Evolutionary conservation across 1,140 invertebrate genomes (phyloP).

Genomic region (Eumaeus atala): DNA sequence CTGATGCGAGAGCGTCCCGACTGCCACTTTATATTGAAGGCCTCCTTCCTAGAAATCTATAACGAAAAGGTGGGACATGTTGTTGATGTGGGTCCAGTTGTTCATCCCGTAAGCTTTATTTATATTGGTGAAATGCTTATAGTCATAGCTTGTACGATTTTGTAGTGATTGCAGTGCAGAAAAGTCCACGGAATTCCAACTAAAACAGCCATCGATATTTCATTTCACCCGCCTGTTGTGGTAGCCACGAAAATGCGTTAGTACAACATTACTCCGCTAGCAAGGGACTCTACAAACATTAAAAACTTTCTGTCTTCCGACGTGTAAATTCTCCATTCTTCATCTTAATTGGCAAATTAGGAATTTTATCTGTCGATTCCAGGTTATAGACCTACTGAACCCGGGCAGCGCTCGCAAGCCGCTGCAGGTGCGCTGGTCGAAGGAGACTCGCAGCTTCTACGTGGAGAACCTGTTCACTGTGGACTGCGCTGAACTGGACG

Average conservation of each 20-base stretch:
- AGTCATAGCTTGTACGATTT: no score
- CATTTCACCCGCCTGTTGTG: no score
- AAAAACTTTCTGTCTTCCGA: no score
- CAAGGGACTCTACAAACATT: no score
- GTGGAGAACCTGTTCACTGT: slow-evolving; percentile 97
- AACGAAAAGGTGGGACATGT: slow-evolving; percentile 88
- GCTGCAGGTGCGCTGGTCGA: slow-evolving; percentile 92
- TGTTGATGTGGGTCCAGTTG: not conserved
- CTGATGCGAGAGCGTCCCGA: slow-evolving; percentile 84
- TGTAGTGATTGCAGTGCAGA: no score
- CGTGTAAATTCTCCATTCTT: no score
- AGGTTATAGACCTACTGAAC: slow-evolving; percentile 96
- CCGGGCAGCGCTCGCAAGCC: slow-evolving; percentile 87
- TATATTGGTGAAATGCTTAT: no score
- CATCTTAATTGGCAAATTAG: no score
- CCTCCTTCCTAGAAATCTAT: slow-evolving; percentile 96
- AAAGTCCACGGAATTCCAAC: no score
- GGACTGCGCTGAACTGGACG: slow-evolving; percentile 94
- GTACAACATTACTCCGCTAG: no score
- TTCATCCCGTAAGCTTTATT: not conserved
- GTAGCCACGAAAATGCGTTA: no score
- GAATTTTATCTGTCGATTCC: slow-evolving; percentile 24
- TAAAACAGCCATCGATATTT: no score
- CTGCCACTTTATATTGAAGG: slow-evolving; percentile 90
- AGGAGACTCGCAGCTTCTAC: slow-evolving; percentile 93